phyloP scores from a whole-genome alignment of 2,113 vertebrate genomes.

The Lanius collurio region DNA sequence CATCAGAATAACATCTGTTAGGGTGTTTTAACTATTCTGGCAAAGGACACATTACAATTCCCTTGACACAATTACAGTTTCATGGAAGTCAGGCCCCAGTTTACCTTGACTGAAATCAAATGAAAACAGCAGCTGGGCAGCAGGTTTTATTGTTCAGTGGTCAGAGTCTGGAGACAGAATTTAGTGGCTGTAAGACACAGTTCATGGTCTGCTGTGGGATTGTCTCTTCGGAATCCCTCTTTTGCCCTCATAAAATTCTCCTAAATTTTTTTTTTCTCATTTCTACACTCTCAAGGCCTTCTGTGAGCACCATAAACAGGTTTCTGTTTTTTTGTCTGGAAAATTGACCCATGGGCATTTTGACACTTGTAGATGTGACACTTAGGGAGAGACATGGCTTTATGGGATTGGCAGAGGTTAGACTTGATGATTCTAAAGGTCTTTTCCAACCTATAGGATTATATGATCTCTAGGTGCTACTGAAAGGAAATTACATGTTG shows the following conservation, averaged over 20 bases:
- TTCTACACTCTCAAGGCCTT: not conserved
- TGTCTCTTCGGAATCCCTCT: not conserved
- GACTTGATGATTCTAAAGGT: not conserved
- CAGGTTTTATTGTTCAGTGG: not conserved
- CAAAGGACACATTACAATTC: not conserved
- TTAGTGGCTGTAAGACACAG: not conserved
- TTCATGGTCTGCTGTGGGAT: not conserved
- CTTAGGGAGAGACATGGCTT: not conserved
- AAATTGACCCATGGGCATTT: not conserved
- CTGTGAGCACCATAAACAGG: not conserved
- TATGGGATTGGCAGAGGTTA: not conserved
- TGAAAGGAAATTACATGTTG: not conserved
- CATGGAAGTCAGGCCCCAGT: not conserved
- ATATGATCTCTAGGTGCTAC: not conserved
- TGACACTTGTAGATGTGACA: not conserved
- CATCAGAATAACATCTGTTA: conserved; percentile 11
- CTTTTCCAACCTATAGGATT: not conserved
- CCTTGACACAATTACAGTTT: not conserved
- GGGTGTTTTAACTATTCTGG: not conserved
- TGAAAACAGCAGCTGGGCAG: not conserved
- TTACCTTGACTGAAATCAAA: not conserved
- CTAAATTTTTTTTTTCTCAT: not conserved
- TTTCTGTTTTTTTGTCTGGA: not conserved
- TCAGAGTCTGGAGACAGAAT: not conserved
- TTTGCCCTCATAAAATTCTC: not conserved